Base-by-base conservation (phyloP, 2,797 vertebrate genomes). In the Melanotaenia maccullochi region DNA sequence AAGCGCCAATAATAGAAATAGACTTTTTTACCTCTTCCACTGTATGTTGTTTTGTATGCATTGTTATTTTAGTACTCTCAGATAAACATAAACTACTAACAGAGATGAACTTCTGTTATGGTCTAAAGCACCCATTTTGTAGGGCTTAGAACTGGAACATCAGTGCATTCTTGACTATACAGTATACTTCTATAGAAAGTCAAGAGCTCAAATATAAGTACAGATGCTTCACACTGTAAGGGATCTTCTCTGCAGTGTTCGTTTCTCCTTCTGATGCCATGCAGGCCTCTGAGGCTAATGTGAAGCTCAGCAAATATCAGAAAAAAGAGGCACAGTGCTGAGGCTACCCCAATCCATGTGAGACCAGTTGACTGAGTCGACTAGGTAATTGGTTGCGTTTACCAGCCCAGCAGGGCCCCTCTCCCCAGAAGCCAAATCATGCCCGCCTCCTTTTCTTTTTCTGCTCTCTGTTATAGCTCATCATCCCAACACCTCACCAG, bases 321-420 rank as follows among this genome's bases (percentile, higher is more conserved):
- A 76, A 65, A 81, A 73, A 87, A 82, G 81, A 83, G 63, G 36
- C 65, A 1, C 54, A 68, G 71, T 20, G 42, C 68, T 9, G 69
- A 82, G 89, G 87, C 89, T 83, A 79, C 75, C 79, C 76, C 69
- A 79, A 86, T 85, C 89, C 76, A 87, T 60, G 62, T 85, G 88
- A 86, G 90, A 90, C 82, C 83, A 64, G 86, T 91, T 90, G 90
- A 90, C 90, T 88, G 86, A 90, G 84, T 87, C 65, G 80, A 85
- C 84, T 70, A 61, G 84, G 85, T 91, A 90, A 91, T 89, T 92
- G 85, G 83, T 70, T 87, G 82, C 49, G 33, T 85, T 72, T 87
- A 71, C 74, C 74, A 67, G 9, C 77, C 78, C 82, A 84, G 84
- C 76, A 73, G 77, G 86, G 75, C 59, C 76, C 70, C 80, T 82